A percentile compares a stretch with the other conserved stretches of the same genome.
These are phyloP conservation scores for Dendropsophus ebraccatus DNA, from an alignment of 2,113 vertebrate species.

Conservation along the genomic window DNA sequence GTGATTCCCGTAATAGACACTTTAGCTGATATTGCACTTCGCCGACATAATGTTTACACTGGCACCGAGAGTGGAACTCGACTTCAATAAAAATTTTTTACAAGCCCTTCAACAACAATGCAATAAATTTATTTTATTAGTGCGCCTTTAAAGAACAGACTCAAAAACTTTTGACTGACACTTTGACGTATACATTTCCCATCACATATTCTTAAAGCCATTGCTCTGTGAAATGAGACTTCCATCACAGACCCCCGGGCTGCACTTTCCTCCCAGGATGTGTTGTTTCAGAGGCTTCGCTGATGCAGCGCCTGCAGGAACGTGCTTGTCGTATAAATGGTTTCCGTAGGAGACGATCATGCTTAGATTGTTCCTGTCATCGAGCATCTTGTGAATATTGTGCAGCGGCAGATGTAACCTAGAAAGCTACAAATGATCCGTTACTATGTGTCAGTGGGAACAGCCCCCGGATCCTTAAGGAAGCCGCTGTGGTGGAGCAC, in stretches of 20 bases:
- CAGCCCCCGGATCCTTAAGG: not conserved
- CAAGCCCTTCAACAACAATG: not conserved
- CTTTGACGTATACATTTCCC: not conserved
- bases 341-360: not conserved
- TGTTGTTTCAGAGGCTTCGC: not conserved
- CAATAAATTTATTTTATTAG: not conserved
- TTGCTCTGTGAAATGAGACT: conserved; percentile 22
- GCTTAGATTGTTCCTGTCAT: conserved; percentile 3
- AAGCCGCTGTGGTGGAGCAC: not conserved
- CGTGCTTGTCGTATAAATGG: conserved; percentile 1
- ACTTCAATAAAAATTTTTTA: conserved; percentile 1
- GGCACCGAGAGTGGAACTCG: not conserved
- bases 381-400: not conserved
- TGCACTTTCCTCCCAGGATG: not conserved
- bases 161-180: not conserved
- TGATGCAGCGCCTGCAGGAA: not conserved
- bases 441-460: not conserved
- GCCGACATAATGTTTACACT: not conserved
- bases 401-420: not conserved
- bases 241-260: not conserved
- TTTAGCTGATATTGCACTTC: not conserved
- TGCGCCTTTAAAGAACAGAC: not conserved
- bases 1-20: not conserved
- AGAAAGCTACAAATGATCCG: not conserved
- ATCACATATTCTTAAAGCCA: not conserved